Percentiles rank a stretch among this genome's conserved stretches.
phyloP scores from a whole-genome alignment of 2,113 vertebrate species.

The Erythrocebus patas region DNA sequence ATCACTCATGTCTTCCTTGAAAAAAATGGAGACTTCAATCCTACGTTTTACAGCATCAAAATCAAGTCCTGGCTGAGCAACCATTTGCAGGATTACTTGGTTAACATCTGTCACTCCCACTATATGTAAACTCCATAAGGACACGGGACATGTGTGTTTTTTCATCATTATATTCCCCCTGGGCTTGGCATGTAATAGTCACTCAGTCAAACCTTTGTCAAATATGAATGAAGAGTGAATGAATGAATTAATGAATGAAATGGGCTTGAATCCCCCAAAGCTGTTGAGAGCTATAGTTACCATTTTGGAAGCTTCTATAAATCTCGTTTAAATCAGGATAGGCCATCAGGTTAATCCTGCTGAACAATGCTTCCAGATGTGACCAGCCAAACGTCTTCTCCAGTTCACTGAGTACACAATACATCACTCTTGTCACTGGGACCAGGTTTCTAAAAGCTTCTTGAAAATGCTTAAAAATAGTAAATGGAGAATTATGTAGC shows the following conservation, averaged over 20 bases:
- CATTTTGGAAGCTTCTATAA: not conserved
- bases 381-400: slow-evolving; percentile 38
- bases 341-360: not conserved
- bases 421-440: not conserved
- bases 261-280: not conserved
- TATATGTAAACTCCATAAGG: not conserved
- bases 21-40: not conserved
- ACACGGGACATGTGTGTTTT: not conserved
- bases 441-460: slow-evolving; percentile 15
- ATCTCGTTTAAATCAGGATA: slow-evolving; percentile 22
- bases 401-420: not conserved
- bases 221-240: not conserved
- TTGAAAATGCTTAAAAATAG: slow-evolving; percentile 49
- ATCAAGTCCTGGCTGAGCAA: not conserved
- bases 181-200: not conserved
- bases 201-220: not conserved
- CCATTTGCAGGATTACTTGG: not conserved
- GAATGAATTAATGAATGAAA: not conserved
- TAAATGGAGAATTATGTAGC: not conserved
- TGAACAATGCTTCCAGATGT: slow-evolving; percentile 26
- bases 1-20: not conserved
- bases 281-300: slow-evolving; percentile 37
- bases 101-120: not conserved
- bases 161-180: not conserved
- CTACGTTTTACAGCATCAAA: not conserved